phyloP scores from a whole-genome alignment of 2,888 invertebrate genomes.

The Stictocephala bisonia region DNA sequence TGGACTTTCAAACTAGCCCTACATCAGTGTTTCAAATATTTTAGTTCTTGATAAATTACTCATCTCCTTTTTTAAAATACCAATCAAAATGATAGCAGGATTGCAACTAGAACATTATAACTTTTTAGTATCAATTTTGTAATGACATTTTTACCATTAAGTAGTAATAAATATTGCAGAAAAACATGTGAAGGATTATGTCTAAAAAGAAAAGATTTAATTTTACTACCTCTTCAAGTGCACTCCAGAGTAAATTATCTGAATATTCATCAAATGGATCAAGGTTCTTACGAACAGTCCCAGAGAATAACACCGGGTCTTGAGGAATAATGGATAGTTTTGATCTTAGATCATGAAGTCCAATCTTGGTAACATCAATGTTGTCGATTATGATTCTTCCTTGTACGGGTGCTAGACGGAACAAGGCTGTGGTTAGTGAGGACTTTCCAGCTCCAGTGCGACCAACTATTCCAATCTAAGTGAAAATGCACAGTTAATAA shows the following conservation, averaged over 20 bases:
- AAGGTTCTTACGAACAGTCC: constrained; percentile 87
- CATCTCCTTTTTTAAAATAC: too few species aligned
- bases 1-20: too few species aligned
- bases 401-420: constrained; percentile 81
- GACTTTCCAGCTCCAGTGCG: constrained; percentile 89
- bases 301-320: constrained; percentile 87
- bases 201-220: too few species aligned
- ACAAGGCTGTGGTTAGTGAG: constrained; percentile 80
- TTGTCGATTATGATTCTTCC: constrained; percentile 87
- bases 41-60: too few species aligned
- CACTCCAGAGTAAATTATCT: constrained; percentile 86
- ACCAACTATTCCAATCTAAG: constrained; percentile 83
- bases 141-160: too few species aligned
- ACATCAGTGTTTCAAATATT: too few species aligned
- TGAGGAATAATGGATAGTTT: constrained; percentile 87
- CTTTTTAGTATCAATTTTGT: too few species aligned
- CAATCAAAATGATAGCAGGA: too few species aligned
- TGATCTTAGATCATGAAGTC: constrained; percentile 79
- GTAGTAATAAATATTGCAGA: too few species aligned
- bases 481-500: too few species aligned
- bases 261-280: constrained; percentile 88
- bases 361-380: constrained; percentile 76
- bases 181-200: too few species aligned
- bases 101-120: too few species aligned
- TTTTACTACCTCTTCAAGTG: constrained; percentile 77